Percentiles rank a stretch among this genome's conserved stretches.
phyloP scores from a whole-genome alignment of 2,113 vertebrate genomes.

The Typhlomys cinereus region DNA sequence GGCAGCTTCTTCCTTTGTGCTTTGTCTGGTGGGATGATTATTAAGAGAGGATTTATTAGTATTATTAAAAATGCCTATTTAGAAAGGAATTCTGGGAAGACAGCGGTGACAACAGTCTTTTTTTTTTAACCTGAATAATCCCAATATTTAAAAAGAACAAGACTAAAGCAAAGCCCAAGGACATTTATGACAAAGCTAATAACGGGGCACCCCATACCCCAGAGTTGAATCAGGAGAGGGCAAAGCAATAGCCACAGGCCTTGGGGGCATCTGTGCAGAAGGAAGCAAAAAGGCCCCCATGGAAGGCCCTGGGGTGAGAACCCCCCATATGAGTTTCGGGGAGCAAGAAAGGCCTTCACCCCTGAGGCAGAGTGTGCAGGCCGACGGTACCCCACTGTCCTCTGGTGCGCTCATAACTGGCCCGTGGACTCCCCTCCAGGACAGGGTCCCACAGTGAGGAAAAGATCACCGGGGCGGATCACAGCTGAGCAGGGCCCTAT shows the following conservation, averaged over 20 bases:
- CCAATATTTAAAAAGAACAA: background rate
- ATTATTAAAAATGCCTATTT: conserved; percentile 36
- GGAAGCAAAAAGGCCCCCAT: background rate
- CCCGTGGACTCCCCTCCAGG: background rate
- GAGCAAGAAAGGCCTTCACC: no score
- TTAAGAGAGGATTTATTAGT: background rate
- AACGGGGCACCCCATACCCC: background rate
- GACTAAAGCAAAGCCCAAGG: background rate
- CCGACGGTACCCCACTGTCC: background rate
- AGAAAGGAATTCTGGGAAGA: conserved; percentile 41
- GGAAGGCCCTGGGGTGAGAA: background rate
- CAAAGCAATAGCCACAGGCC: background rate
- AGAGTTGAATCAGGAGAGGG: background rate
- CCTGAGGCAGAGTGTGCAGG: background rate
- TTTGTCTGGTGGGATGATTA: background rate
- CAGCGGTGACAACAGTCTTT: background rate
- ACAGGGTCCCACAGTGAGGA: rapidly evolving
- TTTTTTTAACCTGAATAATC: conserved; percentile 38
- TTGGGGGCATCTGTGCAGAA: background rate
- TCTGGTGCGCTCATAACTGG: background rate
- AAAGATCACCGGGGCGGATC: background rate
- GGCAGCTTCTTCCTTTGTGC: background rate
- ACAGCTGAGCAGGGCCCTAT: background rate
- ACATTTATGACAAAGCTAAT: background rate
- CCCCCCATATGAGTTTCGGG: background rate